Evolutionary conservation across 2,113 vertebrate genomes (phyloP), one percentile per base, ranked within the genome.

Genomic region (Hemibagrus wyckioides): DNA sequence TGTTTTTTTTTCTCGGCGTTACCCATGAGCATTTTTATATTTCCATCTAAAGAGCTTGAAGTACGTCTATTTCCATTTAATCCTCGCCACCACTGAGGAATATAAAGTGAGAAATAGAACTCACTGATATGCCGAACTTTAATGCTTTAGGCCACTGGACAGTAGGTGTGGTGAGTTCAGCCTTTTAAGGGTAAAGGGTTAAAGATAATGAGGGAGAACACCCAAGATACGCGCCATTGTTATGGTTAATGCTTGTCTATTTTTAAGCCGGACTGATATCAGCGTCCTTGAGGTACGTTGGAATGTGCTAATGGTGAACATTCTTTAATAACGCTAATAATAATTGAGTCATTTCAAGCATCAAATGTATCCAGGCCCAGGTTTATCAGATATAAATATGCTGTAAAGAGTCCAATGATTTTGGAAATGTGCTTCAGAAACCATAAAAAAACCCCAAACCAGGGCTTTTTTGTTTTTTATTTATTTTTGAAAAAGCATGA

Each of bases 201-300:
- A 85, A 57, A 83, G 88, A 87, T 89, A 93, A 90, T 90, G 85
- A 90, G 82, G 80, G 83, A 91, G 90, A 85, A 92, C 92, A 91
- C 88, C 87, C 91, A 83, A 93, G 91, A 88, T 92, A 89, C 77
- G 86, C 86, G 61, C 91, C 86, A 94, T 94, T 95, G 94, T 95
- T 91, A 89, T 81, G 85, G 89, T 25, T 83, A 88, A 63, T 89
- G 86, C 39, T 82, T 92, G 90, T 90, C n/a, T 88, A 63, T 91
- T 87, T 75, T 89, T 90, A 67, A 88, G 81, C 82, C 36, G n/a
- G 28, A 59, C 54, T 57, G 25, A 50, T 67, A 57, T 75, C 69
- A 39, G 48, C 36, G 75, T 76, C 80, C 86, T 69, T 61, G 50
- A 33, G 23, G 1, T 50, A 39, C 19, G 25, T 85, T 82, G 48